Base-by-base conservation (phyloP, 1,140 invertebrate genomes). In the Hyles euphorbiae region DNA sequence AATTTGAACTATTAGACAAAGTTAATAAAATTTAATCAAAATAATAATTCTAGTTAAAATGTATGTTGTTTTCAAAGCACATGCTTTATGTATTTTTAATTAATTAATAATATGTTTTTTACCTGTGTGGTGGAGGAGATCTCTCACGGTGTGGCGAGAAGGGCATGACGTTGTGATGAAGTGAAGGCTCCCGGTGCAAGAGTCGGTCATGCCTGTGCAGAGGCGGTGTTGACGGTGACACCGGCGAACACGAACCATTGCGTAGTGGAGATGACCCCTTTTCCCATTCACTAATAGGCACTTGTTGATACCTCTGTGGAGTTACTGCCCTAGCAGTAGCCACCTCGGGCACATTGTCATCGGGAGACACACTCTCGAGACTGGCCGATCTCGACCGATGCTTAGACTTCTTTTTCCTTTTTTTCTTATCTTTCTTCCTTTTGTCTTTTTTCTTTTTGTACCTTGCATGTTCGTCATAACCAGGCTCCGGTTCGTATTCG, bases 361-460 rank as follows among this genome's bases (percentile, higher is more conserved):
- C 90, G n/a, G 90, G 88, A 2, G 91, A 91, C 46, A 92, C 76
- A 44, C 91, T 91, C 66, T 92, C 91, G 52, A 92, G 82, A 71
- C 94, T 95, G 0, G 92, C 88, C 58, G 93, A 94, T 46, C 92
- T 90, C 11, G 93, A 93, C 46, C 90, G 81, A 46, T 94, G 91
- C 71, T 94, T 94, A 8, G 92, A 93, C 81, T 94, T 94, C 79
- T 94, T 94, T 77, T 92, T 86, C 72, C 89, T 78, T 89, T 91
- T 90, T 72, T 91, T 93, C 63, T 93, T 92, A 60, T 94, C 94
- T 67, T 95, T 94, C 54, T 94, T 93, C 33, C 78, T 71, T 48
- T 88, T 87, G 3, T 82, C 81, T 55, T 87, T 88, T 67, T 86
- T 85, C 64, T 87, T 88, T 62, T 86, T 88, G 65, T 83, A 85